phyloP scores from a whole-genome alignment of 2,888 invertebrate species.

The Melieria omissa region DNA sequence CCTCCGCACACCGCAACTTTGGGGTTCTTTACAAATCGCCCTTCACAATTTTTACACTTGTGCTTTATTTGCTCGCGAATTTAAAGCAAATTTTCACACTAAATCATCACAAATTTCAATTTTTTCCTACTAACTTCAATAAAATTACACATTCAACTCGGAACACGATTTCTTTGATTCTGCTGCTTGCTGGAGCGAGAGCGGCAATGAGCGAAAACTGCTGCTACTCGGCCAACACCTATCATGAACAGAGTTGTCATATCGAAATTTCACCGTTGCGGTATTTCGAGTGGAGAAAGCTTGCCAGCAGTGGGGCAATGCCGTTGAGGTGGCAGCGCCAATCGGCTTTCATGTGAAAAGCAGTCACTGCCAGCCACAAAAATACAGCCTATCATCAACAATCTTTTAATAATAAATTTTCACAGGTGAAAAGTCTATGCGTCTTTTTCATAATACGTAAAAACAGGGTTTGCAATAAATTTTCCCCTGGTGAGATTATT shows the following conservation, averaged over 20 bases:
- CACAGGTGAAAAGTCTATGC: background rate
- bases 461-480: too few species aligned
- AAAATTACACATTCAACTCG: slow-evolving; percentile 32
- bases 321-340: background rate
- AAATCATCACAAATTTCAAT: slow-evolving; percentile 35
- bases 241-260: slow-evolving; percentile 22
- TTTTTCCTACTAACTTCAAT: slow-evolving; percentile 33
- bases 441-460: background rate
- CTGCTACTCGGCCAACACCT: slow-evolving; percentile 48
- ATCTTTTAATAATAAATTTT: too few species aligned
- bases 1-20: slow-evolving; percentile 35
- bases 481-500: too few species aligned
- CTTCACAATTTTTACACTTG: slow-evolving; percentile 29
- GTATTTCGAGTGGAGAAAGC: background rate
- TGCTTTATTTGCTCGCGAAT: slow-evolving; percentile 28
- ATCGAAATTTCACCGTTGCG: background rate
- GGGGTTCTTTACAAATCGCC: slow-evolving; percentile 15
- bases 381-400: too few species aligned
- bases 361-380: too few species aligned
- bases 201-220: slow-evolving; percentile 39
- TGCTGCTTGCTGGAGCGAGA: slow-evolving; percentile 32
- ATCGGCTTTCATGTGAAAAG: background rate
- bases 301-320: background rate
- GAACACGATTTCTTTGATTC: slow-evolving; percentile 25
- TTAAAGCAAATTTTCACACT: slow-evolving; percentile 20